Conservation (phyloP, 2,797 vertebrate species). For the Carapus acus region DNA sequence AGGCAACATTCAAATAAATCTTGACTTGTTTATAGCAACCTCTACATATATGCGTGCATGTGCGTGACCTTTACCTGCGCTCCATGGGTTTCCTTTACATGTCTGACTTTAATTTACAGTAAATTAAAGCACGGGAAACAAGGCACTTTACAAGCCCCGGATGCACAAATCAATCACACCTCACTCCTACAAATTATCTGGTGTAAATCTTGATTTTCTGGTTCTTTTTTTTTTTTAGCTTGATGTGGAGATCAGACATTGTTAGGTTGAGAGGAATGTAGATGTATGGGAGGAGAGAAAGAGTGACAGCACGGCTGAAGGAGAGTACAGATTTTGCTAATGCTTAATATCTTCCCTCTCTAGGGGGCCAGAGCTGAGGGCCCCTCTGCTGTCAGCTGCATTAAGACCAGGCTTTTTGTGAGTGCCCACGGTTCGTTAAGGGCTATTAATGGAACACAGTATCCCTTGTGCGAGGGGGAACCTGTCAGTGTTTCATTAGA, state of each 20-base stretch:
- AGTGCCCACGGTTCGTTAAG: conserved; percentile 72
- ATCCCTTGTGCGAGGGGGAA: conserved; percentile 64
- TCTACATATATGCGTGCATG: background rate
- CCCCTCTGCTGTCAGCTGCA: conserved; percentile 68
- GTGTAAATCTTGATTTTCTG: conserved; percentile 48
- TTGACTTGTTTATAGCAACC: conserved; percentile 1
- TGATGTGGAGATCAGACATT: conserved; percentile 62
- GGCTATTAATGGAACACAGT: conserved; percentile 70
- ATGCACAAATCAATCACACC: conserved; percentile 68
- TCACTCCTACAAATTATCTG: conserved; percentile 59
- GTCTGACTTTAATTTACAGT: conserved; percentile 51
- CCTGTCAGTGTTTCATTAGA: conserved; percentile 75
- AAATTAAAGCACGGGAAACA: conserved; percentile 55
- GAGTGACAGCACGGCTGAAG: conserved; percentile 38
- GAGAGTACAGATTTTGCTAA: conserved; percentile 62
- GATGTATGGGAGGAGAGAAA: conserved; percentile 41
- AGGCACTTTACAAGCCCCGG: conserved; percentile 53
- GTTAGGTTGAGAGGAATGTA: conserved; percentile 52
- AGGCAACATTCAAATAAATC: background rate
- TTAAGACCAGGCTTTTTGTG: conserved; percentile 67
- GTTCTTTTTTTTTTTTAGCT: conserved; percentile 51
- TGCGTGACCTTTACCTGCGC: background rate
- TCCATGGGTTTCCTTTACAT: conserved; percentile 26
- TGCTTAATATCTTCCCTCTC: conserved; percentile 71
- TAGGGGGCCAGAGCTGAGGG: conserved; percentile 60